Evolutionary conservation across 2,797 vertebrate species (phyloP), one percentile per base, ranked within the genome.

Genomic region (Bovichtus variegatus): DNA sequence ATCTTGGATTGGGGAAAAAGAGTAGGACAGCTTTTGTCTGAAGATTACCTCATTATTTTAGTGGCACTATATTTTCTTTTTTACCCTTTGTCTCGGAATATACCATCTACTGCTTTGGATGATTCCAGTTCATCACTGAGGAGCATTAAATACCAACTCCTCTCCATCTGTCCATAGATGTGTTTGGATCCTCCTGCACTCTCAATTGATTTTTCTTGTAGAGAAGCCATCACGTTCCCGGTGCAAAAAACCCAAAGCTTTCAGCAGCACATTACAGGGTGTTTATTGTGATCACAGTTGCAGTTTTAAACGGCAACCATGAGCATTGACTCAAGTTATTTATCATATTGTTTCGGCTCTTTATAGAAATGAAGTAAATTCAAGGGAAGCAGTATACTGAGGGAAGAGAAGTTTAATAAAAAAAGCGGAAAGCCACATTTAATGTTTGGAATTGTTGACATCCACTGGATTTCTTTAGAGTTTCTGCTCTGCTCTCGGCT

Each of bases 201-300:
- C 50, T 74, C 74, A 71, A 60, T 76, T 87, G 71, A 91, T 89
- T 82, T 86, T 78, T 80, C 23, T 78, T 67, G 67, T 34, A 31
- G 23, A 51, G 74, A 76, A 74, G 36, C 54, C 73, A 3, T 76
- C 67, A 71, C 18, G 16, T 83, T 76, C 27, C 36, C 25, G 51
- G 58, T 77, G 55, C 67, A 74, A 81, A n/a, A 78, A 81, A 65
- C 80, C 23, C 58, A 76, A 83, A 82, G 47, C 51, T 71, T 84
- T 84, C 49, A 76, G 62, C 43, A 74, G 75, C 44, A 64, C 53
- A 75, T 36, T 81, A 64, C 47, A 68, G 53, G 51, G 47, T 77
- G 27, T 78, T 71, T 83, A 71, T 74, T 54, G 6, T 46, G 60
- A 80, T 38, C 43, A 62, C 69, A 60, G 66, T 68, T 74, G 74